Evolutionary conservation across 2,888 invertebrate species (phyloP).

Genomic region (Zelleria hepariella): DNA sequence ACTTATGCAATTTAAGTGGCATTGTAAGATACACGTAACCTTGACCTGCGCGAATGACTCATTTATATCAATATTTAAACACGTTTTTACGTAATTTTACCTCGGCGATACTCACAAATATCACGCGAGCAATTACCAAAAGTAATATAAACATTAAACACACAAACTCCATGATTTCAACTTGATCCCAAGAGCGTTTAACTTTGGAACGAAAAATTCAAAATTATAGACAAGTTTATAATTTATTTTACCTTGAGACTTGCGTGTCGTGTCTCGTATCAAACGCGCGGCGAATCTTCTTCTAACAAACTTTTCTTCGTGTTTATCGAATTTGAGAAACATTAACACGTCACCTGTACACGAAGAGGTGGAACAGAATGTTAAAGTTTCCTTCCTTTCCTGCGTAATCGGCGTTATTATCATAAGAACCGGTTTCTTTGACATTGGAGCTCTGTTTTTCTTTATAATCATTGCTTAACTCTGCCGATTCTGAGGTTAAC

Average conservation of each 20-base stretch:
- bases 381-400: neutral
- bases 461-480: slow-evolving; percentile 1
- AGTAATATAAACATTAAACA: neutral
- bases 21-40: neutral
- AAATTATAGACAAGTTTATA: neutral
- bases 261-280: neutral
- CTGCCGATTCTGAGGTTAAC: neutral
- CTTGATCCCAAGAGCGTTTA: neutral
- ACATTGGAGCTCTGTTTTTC: slow-evolving; percentile 17
- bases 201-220: neutral
- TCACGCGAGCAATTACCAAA: neutral
- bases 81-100: neutral
- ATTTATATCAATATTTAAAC: neutral
- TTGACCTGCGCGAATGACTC: neutral
- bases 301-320: neutral
- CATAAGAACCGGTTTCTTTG: slow-evolving; percentile 22
- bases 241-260: neutral
- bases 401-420: neutral
- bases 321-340: neutral
- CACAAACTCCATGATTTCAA: neutral
- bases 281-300: neutral
- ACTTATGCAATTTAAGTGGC: neutral
- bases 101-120: neutral
- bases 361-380: neutral
- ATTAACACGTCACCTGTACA: neutral